Evolutionary conservation across 92 coral and sea anemone species (phyloP).

Genomic region (Pocillopora meandrina): DNA sequence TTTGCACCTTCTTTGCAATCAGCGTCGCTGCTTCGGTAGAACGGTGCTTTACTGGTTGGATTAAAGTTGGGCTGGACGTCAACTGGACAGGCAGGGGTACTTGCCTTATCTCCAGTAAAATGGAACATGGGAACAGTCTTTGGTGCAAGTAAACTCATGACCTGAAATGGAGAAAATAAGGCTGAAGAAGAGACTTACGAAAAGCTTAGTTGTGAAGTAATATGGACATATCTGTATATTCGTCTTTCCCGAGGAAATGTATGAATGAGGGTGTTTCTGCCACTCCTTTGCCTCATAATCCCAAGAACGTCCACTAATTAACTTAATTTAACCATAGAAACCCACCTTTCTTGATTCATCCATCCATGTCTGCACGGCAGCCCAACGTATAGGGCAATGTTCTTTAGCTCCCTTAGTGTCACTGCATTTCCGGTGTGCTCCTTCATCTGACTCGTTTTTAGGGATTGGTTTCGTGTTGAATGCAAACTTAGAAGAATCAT

Average conservation of each 20-base stretch:
- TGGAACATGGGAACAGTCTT: slow-evolving; percentile 75
- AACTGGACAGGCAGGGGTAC: slow-evolving; percentile 83
- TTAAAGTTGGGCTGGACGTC: slow-evolving; percentile 67
- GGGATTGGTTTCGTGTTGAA: slow-evolving; percentile 81
- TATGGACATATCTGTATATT: too few species aligned
- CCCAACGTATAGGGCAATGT: slow-evolving; percentile 83
- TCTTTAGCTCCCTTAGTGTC: slow-evolving; percentile 72
- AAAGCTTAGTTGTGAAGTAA: too few species aligned
- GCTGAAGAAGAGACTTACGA: too few species aligned
- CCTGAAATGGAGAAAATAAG: slow-evolving; percentile 58
- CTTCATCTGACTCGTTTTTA: slow-evolving; percentile 71
- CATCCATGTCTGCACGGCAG: slow-evolving; percentile 74
- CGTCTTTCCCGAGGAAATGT: too few species aligned
- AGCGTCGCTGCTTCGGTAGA: slow-evolving; percentile 51
- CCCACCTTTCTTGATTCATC: slow-evolving; percentile 76
- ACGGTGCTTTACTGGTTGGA: slow-evolving; percentile 81
- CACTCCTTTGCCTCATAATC: too few species aligned
- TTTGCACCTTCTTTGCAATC: slow-evolving; percentile 64
- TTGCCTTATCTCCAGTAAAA: slow-evolving; percentile 74
- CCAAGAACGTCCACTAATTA: too few species aligned
- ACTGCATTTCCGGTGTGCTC: slow-evolving; percentile 76
- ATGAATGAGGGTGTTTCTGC: too few species aligned
- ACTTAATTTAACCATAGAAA: too few species aligned
- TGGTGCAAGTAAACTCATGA: slow-evolving; percentile 73
- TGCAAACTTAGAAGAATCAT: slow-evolving; percentile 51